Conservation (phyloP, 2,888 invertebrate species). For the Epinotia ramella region DNA sequence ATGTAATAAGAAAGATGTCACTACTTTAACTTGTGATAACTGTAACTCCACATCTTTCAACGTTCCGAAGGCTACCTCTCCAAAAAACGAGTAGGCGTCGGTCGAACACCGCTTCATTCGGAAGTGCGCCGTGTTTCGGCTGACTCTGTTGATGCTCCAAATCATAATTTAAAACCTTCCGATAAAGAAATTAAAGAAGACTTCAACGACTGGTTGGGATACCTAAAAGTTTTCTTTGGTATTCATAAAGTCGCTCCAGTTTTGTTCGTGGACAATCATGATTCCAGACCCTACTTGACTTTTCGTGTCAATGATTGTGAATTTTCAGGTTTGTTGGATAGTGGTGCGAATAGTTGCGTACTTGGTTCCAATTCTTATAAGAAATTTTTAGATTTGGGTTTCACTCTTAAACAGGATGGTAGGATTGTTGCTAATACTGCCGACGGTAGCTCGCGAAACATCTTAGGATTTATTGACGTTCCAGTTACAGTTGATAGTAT, state of each 20-base stretch:
- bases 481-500: constrained; percentile 1
- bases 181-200: not conserved
- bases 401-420: not conserved
- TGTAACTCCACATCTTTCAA: not conserved
- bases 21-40: not conserved
- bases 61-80: not conserved
- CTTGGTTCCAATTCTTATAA: constrained; percentile 1
- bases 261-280: constrained; percentile 14
- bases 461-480: not conserved
- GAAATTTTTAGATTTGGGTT: constrained; percentile 4
- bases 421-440: constrained; percentile 7
- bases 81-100: constrained; percentile 24
- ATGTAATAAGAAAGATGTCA: constrained; percentile 6
- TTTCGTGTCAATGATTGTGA: not conserved
- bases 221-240: constrained; percentile 11
- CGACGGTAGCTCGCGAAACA: not conserved
- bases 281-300: constrained; percentile 3
- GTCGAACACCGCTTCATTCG: constrained; percentile 12
- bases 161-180: not conserved
- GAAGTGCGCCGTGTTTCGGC: constrained; percentile 15
- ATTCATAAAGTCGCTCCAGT: constrained; percentile 6
- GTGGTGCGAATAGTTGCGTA: constrained; percentile 24
- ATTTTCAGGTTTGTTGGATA: constrained; percentile 21
- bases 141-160: not conserved
- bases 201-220: not conserved